Evolutionary conservation across 1,140 invertebrate genomes (phyloP), one percentile per base, ranked within the genome.

Genomic region (Macrobrachium rosenbergii): DNA sequence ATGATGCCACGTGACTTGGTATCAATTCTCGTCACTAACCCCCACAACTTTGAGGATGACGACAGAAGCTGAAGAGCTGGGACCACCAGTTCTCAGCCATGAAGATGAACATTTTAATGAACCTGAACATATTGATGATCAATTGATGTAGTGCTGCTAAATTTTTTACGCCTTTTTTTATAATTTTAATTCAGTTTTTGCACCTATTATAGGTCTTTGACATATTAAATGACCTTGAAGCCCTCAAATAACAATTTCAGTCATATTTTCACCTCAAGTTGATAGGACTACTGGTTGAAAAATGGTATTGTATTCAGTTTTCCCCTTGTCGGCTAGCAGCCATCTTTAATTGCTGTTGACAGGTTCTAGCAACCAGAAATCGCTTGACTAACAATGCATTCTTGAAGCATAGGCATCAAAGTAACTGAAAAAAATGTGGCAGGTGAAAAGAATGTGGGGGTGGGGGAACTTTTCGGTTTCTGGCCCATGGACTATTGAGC

Each of bases 21-120:
- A 12, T 67, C 64, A 67, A 67, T 67, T 67, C 64, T 67, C 23
- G 12, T 67, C 64, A 67, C 64, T 67, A 67, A 5, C 45, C 43
- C 76, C 28, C 76, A 2, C n/a, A 78, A 78, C 76, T 78, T 78
- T 78, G 76, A 60, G n/a, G 76, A 78, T 78, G 76, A 78, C n/a
- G 76, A 78, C 58, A 78, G 76, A 78, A 58, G 45, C 11, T 78
- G 76, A 78, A 21, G 76, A 67, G 64, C 64, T 67, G 5, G 64
- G 12, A 67, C 64, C 64, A 67, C 64, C 64, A 67, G 7, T n/a
- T n/a, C n/a, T n/a, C n/a, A 12, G 12, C 8, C 11, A n/a, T n/a
- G n/a, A n/a, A n/a, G n/a, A 52, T 58, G 45, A 28, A 16, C 5
- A 59, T 78, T 17, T 21, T 75, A n/a, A 75, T 75, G 72, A 75